Evolutionary conservation across 2,888 invertebrate genomes (phyloP).

Genomic region (Alloscopus bannaensis): DNA sequence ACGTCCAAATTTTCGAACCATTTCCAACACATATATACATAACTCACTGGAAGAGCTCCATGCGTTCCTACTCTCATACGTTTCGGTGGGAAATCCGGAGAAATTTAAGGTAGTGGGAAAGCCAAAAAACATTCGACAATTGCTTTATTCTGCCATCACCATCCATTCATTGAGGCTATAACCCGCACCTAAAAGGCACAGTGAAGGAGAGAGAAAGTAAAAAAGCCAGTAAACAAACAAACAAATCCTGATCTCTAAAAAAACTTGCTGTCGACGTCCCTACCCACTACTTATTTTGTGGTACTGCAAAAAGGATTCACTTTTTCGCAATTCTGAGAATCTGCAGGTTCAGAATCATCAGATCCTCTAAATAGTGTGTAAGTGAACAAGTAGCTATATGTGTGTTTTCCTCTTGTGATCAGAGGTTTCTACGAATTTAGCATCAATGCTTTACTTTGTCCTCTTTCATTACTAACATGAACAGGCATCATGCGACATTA

Average conservation of each 20-base stretch:
- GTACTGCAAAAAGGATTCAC: too few species aligned
- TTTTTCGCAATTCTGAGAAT: background rate
- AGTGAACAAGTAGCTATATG: too few species aligned
- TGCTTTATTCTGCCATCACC: background rate
- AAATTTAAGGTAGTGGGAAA: constrained; percentile 1
- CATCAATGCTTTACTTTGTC: too few species aligned
- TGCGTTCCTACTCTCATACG: background rate
- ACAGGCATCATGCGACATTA: too few species aligned
- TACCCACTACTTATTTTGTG: too few species aligned
- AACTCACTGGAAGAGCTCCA: too few species aligned
- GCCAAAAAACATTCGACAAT: constrained; percentile 22
- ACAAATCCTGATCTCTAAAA: constrained; percentile 40
- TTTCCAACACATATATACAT: background rate
- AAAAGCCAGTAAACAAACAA: constrained; percentile 51
- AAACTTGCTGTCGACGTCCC: too few species aligned
- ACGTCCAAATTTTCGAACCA: constrained; percentile 3
- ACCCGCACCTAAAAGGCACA: background rate
- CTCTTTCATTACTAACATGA: too few species aligned
- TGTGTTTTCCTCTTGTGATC: too few species aligned
- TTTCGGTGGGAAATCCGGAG: background rate
- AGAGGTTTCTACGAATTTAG: too few species aligned
- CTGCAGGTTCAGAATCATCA: constrained; percentile 3
- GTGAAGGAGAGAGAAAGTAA: constrained; percentile 25
- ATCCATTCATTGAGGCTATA: background rate
- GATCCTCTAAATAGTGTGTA: too few species aligned